Evolutionary conservation across 2,113 vertebrate genomes (phyloP).

Genomic region (Dolichallabes microphthalmus): DNA sequence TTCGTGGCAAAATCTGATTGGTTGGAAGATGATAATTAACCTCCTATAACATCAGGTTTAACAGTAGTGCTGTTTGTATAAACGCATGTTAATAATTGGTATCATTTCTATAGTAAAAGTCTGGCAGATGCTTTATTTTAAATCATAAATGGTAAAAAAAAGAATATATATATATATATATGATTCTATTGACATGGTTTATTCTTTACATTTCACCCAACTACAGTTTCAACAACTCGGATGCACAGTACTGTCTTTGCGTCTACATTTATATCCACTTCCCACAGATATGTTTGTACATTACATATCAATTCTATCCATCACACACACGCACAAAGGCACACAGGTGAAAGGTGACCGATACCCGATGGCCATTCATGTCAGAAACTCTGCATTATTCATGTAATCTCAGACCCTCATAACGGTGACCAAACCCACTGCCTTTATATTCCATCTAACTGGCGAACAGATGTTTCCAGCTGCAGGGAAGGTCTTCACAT

Average conservation of each 20-base stretch:
- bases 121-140: no score
- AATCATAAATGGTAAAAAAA: no score
- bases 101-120: not conserved
- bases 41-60: not conserved
- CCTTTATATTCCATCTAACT: constrained; percentile 68
- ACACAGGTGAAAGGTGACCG: constrained; percentile 43
- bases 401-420: constrained; percentile 71
- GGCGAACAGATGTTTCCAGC: not conserved
- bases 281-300: constrained; percentile 4
- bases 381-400: constrained; percentile 70
- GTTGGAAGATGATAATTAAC: not conserved
- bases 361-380: constrained; percentile 58
- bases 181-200: not conserved
- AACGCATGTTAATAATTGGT: not conserved
- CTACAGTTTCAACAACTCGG: not conserved
- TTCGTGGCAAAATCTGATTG: not conserved
- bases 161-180: no score
- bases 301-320: not conserved
- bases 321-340: not conserved
- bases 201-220: not conserved
- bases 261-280: not conserved
- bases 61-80: not conserved
- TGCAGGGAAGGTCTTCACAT: constrained; percentile 31
- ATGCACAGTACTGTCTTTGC: not conserved
- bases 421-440: constrained; percentile 57